Conservation (phyloP, 1,140 invertebrate species). For the Drosophila lacteicornis region DNA sequence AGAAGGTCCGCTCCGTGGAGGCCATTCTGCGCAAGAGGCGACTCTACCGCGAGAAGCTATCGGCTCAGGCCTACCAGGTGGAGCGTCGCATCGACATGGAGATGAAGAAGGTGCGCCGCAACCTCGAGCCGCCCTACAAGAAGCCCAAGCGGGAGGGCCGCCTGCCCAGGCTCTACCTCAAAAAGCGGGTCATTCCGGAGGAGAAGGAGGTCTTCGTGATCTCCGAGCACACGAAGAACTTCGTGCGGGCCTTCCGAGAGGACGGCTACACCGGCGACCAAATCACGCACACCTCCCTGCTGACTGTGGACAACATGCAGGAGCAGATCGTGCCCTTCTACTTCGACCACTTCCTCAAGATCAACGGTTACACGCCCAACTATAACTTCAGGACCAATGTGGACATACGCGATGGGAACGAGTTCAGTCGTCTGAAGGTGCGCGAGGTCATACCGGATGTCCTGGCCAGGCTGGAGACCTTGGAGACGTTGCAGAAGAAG, state of each 20-base stretch:
- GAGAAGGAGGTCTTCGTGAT: conserved; percentile 38
- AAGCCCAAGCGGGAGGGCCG: conserved; percentile 62
- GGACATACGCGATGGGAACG: conserved; percentile 72
- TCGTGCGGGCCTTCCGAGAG: conserved; percentile 73
- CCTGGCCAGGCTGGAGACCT: conserved; percentile 51
- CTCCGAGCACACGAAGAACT: conserved; percentile 73
- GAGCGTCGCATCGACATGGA: conserved; percentile 77
- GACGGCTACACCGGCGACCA: conserved; percentile 53
- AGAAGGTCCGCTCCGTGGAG: conserved; percentile 52
- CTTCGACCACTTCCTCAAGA: conserved; percentile 80
- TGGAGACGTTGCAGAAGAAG: conserved; percentile 61
- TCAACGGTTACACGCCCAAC: conserved; percentile 82
- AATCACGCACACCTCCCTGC: conserved; percentile 51
- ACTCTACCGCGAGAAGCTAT: conserved; percentile 64
- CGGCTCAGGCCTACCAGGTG: conserved; percentile 67
- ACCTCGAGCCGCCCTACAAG: conserved; percentile 71
- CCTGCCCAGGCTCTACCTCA: conserved; percentile 58
- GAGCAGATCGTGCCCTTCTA: conserved; percentile 82
- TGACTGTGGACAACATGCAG: conserved; percentile 66
- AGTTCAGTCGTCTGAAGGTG: conserved; percentile 63
- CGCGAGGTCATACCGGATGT: conserved; percentile 70
- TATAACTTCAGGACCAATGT: conserved; percentile 82
- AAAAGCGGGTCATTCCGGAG: conserved; percentile 41
- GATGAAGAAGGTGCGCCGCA: conserved; percentile 76
- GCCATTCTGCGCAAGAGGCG: conserved; percentile 52